Conservation (phyloP, 2,888 invertebrate species). For the Chaetoderma sp. region DNA sequence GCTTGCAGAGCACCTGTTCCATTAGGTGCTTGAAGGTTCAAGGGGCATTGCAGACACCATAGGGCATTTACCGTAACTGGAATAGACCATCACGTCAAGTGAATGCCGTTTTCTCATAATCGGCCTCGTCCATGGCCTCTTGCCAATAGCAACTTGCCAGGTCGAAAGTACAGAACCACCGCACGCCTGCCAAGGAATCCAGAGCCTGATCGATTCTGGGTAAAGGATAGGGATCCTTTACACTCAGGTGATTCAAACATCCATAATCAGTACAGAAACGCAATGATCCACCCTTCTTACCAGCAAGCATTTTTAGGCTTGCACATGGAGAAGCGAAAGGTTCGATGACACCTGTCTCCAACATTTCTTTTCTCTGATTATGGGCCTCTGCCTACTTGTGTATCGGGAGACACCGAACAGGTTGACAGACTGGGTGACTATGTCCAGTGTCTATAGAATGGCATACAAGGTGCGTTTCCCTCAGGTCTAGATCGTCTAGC, state of each 20-base stretch:
- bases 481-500: no score
- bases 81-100: no score
- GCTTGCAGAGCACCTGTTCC: background rate
- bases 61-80: no score
- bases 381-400: no score
- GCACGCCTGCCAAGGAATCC: background rate
- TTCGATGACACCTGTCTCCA: slow-evolving; percentile 33
- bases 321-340: slow-evolving; percentile 32
- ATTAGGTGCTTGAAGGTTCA: background rate
- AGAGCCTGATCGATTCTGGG: slow-evolving; percentile 1
- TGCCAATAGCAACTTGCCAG: background rate
- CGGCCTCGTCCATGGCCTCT: background rate
- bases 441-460: no score
- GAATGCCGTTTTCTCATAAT: background rate
- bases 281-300: slow-evolving; percentile 28
- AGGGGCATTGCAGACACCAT: background rate
- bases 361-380: slow-evolving; percentile 5
- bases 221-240: background rate
- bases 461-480: no score
- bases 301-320: slow-evolving; percentile 27
- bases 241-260: background rate
- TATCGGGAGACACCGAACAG: no score
- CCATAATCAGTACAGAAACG: slow-evolving; percentile 1
- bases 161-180: background rate
- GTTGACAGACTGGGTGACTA: no score